Conservation (phyloP, 2,888 invertebrate genomes). For the Chrysina gloriosa region DNA sequence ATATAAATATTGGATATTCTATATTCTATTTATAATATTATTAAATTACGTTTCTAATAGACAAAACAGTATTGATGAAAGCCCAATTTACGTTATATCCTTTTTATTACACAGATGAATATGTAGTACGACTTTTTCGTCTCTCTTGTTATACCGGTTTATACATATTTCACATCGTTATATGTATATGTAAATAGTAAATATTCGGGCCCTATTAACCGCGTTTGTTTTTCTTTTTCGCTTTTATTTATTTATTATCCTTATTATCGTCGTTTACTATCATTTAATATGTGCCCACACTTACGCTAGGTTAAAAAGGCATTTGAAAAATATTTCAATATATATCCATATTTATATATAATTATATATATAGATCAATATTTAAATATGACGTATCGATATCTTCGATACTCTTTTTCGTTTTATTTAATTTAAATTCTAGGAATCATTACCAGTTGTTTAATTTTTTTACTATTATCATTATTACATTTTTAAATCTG, state of each 20-base stretch:
- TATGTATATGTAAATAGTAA: constrained; percentile 14
- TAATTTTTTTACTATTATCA: constrained; percentile 8
- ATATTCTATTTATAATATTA: constrained; percentile 39
- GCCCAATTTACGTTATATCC: constrained; percentile 57
- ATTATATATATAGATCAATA: constrained; percentile 50
- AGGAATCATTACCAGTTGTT: constrained; percentile 62
- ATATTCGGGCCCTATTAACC: constrained; percentile 6
- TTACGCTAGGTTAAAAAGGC: constrained; percentile 58
- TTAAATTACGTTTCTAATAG: constrained; percentile 53
- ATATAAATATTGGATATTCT: constrained; percentile 49
- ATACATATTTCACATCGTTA: neutral
- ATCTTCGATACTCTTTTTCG: constrained; percentile 1
- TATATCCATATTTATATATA: constrained; percentile 42
- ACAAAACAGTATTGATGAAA: constrained; percentile 55
- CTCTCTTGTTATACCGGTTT: constrained; percentile 5
- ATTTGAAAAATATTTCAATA: constrained; percentile 62
- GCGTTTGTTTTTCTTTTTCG: too few species aligned
- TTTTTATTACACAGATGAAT: constrained; percentile 54
- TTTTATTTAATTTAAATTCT: constrained; percentile 49
- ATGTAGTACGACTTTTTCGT: constrained; percentile 53
- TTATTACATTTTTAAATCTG: constrained; percentile 39
- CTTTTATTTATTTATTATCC: constrained; percentile 29
- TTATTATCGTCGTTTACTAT: constrained; percentile 30
- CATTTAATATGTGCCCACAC: constrained; percentile 38
- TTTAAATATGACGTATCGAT: constrained; percentile 52